Percentiles rank a stretch among this genome's conserved stretches.
Conservation (phyloP, 2,113 vertebrate species). For the Chinchilla lanigera region DNA sequence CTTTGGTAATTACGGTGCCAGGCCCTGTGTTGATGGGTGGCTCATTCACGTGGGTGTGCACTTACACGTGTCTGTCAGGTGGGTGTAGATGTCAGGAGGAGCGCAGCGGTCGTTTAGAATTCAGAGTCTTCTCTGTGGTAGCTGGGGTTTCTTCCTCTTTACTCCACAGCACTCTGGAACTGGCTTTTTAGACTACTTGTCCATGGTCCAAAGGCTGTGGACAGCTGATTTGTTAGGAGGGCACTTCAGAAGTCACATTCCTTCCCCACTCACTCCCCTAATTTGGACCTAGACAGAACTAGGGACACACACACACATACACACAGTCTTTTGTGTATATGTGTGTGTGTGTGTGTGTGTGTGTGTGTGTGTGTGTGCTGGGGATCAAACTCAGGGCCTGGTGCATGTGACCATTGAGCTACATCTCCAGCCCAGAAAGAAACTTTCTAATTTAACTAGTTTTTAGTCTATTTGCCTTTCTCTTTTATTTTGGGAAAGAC, state of each 20-base stretch:
- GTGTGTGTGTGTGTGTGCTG: neutral
- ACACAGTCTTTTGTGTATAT: no score
- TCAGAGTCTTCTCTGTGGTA: neutral
- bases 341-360: fast-evolving
- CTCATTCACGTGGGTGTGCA: neutral
- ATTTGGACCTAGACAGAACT: neutral
- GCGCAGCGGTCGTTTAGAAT: neutral
- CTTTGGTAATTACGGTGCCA: neutral
- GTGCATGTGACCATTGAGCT: neutral
- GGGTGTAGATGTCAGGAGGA: neutral
- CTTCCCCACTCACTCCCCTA: no score
- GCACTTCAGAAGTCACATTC: neutral
- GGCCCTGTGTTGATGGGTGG: neutral
- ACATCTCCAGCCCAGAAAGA: neutral
- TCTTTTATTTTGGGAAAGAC: neutral
- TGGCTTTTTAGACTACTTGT: neutral
- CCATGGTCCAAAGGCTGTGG: neutral
- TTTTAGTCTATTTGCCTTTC: neutral
- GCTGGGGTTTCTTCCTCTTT: neutral
- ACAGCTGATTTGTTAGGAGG: neutral
- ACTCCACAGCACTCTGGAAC: neutral
- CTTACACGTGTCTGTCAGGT: neutral
- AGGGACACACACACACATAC: neutral
- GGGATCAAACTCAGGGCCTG: neutral
- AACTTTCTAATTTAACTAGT: neutral